Percentiles rank a stretch among this genome's conserved stretches.
Evolutionary conservation across 2,797 vertebrate genomes (phyloP).

Genomic region (Anas georgica): DNA sequence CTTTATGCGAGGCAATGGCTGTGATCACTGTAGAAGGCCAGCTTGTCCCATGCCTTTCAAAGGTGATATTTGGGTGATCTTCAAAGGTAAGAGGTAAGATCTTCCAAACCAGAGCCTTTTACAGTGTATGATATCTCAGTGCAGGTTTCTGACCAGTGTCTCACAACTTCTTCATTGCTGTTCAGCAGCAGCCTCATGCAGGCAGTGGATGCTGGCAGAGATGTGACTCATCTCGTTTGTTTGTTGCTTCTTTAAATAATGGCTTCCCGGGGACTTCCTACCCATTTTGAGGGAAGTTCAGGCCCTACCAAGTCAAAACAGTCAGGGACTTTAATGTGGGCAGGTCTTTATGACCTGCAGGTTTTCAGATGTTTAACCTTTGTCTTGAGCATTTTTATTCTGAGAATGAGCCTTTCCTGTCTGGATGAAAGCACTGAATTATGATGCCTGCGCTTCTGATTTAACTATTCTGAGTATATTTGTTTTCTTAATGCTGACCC

Average conservation of each 20-base stretch:
- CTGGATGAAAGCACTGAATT: background rate
- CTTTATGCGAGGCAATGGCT: background rate
- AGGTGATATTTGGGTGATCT: background rate
- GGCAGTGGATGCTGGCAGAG: background rate
- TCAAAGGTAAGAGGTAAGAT: background rate
- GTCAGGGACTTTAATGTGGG: background rate
- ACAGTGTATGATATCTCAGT: background rate
- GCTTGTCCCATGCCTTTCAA: background rate
- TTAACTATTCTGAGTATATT: background rate
- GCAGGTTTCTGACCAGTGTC: background rate
- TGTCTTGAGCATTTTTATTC: background rate
- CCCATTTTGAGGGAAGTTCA: background rate
- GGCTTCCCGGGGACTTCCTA: conserved; percentile 11
- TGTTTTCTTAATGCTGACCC: background rate
- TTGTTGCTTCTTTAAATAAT: background rate
- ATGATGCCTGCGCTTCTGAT: background rate
- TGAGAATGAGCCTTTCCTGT: background rate
- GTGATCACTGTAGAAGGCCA: background rate
- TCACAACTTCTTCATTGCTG: background rate
- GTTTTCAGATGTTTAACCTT: background rate
- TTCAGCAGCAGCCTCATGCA: background rate
- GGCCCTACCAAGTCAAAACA: background rate
- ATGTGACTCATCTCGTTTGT: background rate
- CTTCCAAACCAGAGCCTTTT: background rate
- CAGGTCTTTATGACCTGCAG: background rate